A percentile compares a stretch with the other conserved stretches of the same genome.
Evolutionary conservation across 2,797 vertebrate genomes (phyloP).

Genomic region (Pagetopsis macropterus): DNA sequence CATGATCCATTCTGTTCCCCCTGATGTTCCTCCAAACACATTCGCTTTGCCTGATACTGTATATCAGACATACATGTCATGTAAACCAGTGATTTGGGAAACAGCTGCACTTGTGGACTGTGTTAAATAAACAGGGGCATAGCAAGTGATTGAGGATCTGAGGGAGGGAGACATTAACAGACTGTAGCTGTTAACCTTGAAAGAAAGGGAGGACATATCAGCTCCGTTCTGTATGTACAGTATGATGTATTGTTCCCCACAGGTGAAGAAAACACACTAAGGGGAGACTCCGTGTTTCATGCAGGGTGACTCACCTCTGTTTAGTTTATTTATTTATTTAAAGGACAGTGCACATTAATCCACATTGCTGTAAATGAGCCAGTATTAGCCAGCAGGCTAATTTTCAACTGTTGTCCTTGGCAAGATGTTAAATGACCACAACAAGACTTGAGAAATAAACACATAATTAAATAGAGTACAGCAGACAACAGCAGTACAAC

Average conservation of each 20-base stretch:
- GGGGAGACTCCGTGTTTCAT: constrained; percentile 26
- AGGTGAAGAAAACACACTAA: constrained; percentile 23
- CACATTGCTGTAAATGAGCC: too few species aligned
- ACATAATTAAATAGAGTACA: too few species aligned
- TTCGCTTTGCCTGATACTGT: neutral
- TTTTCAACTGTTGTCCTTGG: too few species aligned
- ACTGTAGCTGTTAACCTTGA: constrained; percentile 62
- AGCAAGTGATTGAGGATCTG: constrained; percentile 36
- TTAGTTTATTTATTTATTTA: too few species aligned
- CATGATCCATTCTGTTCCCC: neutral
- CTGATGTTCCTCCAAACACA: constrained; percentile 2
- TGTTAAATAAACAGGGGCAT: constrained; percentile 57
- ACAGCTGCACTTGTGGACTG: constrained; percentile 55
- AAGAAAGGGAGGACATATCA: constrained; percentile 56
- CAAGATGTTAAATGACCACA: too few species aligned
- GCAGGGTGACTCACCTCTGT: neutral
- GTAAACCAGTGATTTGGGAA: constrained; percentile 53
- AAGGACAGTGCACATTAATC: too few species aligned
- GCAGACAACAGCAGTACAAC: too few species aligned
- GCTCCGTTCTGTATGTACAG: constrained; percentile 26
- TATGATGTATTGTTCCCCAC: constrained; percentile 54
- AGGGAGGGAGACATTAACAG: constrained; percentile 52
- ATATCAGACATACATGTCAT: constrained; percentile 53
- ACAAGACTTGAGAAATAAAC: too few species aligned
- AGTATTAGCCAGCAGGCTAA: too few species aligned